Base-by-base conservation (phyloP, 1,140 invertebrate species). In the Papilio machaon region DNA sequence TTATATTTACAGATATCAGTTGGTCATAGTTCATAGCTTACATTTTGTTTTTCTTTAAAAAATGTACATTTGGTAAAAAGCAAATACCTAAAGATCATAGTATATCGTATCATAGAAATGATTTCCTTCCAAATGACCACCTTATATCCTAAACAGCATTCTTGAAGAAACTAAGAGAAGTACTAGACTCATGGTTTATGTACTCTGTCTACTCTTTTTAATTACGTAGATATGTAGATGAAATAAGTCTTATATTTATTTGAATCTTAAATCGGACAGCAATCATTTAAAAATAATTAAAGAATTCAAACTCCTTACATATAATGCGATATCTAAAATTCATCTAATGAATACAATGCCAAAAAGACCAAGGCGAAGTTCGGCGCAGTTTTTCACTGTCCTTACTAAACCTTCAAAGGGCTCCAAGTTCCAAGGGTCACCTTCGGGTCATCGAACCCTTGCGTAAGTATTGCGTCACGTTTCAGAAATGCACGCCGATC, bases 391-490 rank as follows among this genome's bases (percentile, higher is more conserved):
- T 43, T 46, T 79, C 77, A 46, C 77, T 74, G 73, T 43, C 76
- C 70, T 73, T 58, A 79, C 15, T 52, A 23, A 80, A 84, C 85
- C 85, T 84, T 86, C 73, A 46, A 47, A 85, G 81, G 84, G 85
- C 47, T 58, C 79, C 58, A 82, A 82, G 80, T 80, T 86, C 81
- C 82, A 67, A 78, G 84, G 88, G 87, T 88, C 87, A 89, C 90
- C 91, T 90, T 91, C 52, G 70, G 88, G 89, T 87, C 89, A 89
- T 85, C 80, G 88, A 90, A 86, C 91, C 85, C 90, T 92, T 92
- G 89, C 89, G 84, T 91, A 92, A 91, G 91, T 82, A 84, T 92
- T 92, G 90, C 91, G 89, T 91, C 91, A 92, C 85, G 85, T 85
- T 73, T 82, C 88, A 89, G 89, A 91, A 88, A 92, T 91, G 91